Percentiles rank a stretch among this genome's conserved stretches.
Evolutionary conservation across 2,888 invertebrate genomes (phyloP).

Genomic region (Cremastobaeus sp.): DNA sequence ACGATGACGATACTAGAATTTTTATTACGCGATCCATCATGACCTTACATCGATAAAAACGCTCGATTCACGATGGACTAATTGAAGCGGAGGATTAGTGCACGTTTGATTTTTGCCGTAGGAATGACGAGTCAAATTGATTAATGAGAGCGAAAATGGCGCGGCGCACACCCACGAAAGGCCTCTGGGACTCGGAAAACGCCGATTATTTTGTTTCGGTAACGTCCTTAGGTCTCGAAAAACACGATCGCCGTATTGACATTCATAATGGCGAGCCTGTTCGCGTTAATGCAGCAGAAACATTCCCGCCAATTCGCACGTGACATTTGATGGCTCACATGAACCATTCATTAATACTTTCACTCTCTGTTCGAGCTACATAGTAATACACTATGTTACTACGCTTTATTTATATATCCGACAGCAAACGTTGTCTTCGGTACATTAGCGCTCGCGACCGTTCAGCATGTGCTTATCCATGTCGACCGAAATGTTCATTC

Average conservation of each 20-base stretch:
- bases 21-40: too few relatives aligned
- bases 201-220: too few relatives aligned
- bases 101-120: too few relatives aligned
- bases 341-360: conserved; percentile 55
- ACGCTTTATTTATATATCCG: conserved; percentile 34
- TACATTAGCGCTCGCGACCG: background rate
- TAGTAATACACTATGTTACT: conserved; percentile 20
- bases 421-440: background rate
- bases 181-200: too few relatives aligned
- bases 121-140: too few relatives aligned
- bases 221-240: too few relatives aligned
- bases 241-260: conserved; percentile 15
- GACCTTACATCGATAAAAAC: too few relatives aligned
- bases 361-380: conserved; percentile 36
- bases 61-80: too few relatives aligned
- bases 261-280: conserved; percentile 18
- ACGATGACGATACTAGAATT: too few relatives aligned
- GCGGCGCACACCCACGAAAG: too few relatives aligned
- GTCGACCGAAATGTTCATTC: conserved; percentile 7
- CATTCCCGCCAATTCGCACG: conserved; percentile 55
- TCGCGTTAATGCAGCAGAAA: conserved; percentile 34
- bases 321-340: conserved; percentile 53
- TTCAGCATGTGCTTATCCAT: conserved; percentile 3
- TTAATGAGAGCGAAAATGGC: too few relatives aligned
- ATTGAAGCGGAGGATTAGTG: too few relatives aligned